Base-by-base conservation (phyloP, 92 coral and sea anemone species). In the Desmophyllum pertusum region DNA sequence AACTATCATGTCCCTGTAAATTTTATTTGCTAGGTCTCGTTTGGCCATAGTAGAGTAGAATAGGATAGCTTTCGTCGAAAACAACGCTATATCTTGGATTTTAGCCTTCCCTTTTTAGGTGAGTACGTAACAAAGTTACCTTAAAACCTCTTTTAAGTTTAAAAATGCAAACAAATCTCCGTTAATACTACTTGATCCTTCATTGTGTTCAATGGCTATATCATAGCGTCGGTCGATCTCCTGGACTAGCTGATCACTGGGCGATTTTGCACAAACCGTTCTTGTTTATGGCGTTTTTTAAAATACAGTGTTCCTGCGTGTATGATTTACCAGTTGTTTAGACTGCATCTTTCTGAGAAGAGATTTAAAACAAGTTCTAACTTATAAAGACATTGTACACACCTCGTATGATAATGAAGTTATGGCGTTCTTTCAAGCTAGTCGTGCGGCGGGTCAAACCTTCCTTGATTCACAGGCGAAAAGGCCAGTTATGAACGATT, bases 171-270 rank as follows among this genome's bases (percentile, higher is more conserved):
- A 69, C 69, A 55, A 69, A 29, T 37, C 69, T 17, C 40, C 78
- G 69, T 41, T 55, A 70, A 52, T 53, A 52, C 77, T 70, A 25
- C 78, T 69, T 71, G 85, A 81, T 81, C 78, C 78, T 69, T 52
- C 77, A 52, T 81, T 81, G 78, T 81, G 85, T 40, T 52, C 79
- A 17, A 21, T 10, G 71, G 29, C 39, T 36, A 41, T 19, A 61
- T 73, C 55, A 23, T 27, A 81, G 85, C 85, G 69, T 46, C 70
- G 27, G 51, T 52, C 61, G 79, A 71, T 82, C 86, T 23, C 70
- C 30, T 63, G 71, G 79, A 53, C 71, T 46, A 27, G 78, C 59
- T 55, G 67, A 72, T 69, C 76, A 46, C 30, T 11, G 31, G n/a
- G 50, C 5, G n/a, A 45, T 36, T 52, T 36, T 38, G 19, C 4